Base-by-base conservation (phyloP, 2,797 vertebrate species). In the Trichosurus vulpecula region DNA sequence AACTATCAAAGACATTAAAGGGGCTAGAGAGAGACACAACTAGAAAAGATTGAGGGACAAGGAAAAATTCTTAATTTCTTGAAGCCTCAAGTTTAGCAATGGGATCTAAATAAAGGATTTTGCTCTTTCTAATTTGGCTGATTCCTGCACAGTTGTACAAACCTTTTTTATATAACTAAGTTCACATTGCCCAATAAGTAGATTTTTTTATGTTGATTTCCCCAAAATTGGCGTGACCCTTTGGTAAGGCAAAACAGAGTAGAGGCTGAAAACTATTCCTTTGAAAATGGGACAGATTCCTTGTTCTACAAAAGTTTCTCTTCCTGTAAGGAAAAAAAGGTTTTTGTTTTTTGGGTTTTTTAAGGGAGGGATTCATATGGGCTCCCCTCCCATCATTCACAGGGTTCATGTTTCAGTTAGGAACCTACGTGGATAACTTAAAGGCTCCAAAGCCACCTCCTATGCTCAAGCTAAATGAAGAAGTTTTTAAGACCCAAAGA, bases 1-100 rank as follows among this genome's bases (percentile, higher is more conserved):
- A 56, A 91, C 74, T 27, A 30, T 94, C n/a, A 95, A 56, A 91
- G 91, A 94, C 1, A 90, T 54, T 31, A 93, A 87, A 90, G 14
- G 41, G 9, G 16, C 9, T 74, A 47, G 52, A 61, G 53, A 47
- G 52, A 92, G 12, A 52, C 56, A 27, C 10, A 53, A 56, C 2
- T 14, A 89, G 11, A 54, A 0, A 25, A n/a, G 9, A 61, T 19
- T 52, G 91, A 93, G 6, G 0, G 2, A 16, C 74, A 10, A 56
- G 8, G 2, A 54, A 30, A 29, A 52, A 2, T 2, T 93, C 56
- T 27, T 90, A 52, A 31, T 53, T 57, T 94, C 54, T 89, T 47
- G 54, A 91, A 58, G 52, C 10, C n/a, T 92, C 4, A 29, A 29
- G 22, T 41, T 52, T 9, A 6, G 27, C n/a, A 61, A 91, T 0